Evolutionary conservation across 2,797 vertebrate genomes (phyloP).

Genomic region (Mionectes olivaceus): DNA sequence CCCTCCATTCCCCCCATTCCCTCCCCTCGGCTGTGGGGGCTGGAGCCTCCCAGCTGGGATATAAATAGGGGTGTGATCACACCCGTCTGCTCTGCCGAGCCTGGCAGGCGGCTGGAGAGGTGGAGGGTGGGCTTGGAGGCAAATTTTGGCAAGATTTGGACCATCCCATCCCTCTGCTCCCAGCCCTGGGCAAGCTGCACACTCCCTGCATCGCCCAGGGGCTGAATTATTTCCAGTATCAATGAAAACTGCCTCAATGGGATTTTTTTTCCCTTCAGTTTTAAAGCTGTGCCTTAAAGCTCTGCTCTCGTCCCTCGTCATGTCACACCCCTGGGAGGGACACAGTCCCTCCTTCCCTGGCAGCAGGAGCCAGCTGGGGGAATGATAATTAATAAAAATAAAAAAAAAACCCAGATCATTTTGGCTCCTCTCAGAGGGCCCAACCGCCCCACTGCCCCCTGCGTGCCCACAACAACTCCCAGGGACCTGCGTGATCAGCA

Average conservation of each 20-base stretch:
- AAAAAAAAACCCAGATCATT: not conserved
- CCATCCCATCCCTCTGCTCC: not conserved
- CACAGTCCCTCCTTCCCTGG: not conserved
- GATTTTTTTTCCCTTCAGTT: accelerated
- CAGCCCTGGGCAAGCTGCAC: not conserved
- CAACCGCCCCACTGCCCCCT: not conserved
- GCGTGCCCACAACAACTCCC: not conserved
- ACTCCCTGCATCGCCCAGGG: not conserved
- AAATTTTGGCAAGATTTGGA: not conserved
- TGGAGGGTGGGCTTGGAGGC: not conserved
- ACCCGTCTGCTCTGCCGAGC: not conserved
- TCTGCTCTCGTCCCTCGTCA: not conserved
- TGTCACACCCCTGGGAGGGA: accelerated
- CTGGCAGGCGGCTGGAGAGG: not conserved
- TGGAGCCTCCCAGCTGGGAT: not conserved
- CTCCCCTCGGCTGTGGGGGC: not conserved
- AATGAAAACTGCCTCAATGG: not conserved
- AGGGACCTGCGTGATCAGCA: not conserved
- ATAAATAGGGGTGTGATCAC: not conserved
- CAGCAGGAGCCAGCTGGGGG: not conserved
- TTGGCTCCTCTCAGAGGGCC: not conserved
- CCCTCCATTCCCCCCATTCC: not conserved
- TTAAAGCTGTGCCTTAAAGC: not conserved
- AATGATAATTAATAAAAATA: not conserved
- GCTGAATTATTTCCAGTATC: not conserved